phyloP scores from a whole-genome alignment of 2,113 vertebrate genomes.

The Chelonoidis abingdonii region DNA sequence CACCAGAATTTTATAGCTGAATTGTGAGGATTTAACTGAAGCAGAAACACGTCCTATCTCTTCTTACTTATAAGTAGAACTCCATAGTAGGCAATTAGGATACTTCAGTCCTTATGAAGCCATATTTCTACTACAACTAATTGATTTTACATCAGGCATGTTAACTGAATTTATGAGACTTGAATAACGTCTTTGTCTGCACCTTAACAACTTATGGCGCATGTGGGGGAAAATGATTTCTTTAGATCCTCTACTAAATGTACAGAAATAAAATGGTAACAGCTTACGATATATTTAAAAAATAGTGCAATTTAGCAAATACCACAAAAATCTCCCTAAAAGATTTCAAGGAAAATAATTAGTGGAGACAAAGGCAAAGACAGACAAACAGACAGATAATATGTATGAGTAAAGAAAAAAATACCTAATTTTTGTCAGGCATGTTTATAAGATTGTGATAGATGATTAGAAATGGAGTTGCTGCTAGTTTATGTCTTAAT shows the following conservation, averaged over 20 bases:
- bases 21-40: neutral
- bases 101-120: constrained; percentile 47
- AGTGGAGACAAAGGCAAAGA: neutral
- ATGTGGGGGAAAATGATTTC: constrained; percentile 1
- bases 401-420: neutral
- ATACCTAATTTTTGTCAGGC: neutral
- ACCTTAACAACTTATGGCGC: constrained; percentile 32
- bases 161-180: constrained; percentile 67
- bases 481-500: neutral
- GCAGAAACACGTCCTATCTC: neutral
- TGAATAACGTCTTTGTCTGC: constrained; percentile 78
- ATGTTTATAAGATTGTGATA: neutral
- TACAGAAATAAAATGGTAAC: constrained; percentile 11
- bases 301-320: neutral
- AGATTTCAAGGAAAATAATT: neutral
- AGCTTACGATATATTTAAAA: neutral
- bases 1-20: neutral
- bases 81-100: constrained; percentile 57
- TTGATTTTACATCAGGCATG: constrained; percentile 78
- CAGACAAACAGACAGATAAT: neutral
- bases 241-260: constrained; percentile 46
- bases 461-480: neutral
- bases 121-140: constrained; percentile 68
- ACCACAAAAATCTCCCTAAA: neutral
- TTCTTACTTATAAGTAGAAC: constrained; percentile 45